Evolutionary conservation across 2,797 vertebrate species (phyloP), one percentile per base, ranked within the genome.

Genomic region (Paedocypris micromegethes): DNA sequence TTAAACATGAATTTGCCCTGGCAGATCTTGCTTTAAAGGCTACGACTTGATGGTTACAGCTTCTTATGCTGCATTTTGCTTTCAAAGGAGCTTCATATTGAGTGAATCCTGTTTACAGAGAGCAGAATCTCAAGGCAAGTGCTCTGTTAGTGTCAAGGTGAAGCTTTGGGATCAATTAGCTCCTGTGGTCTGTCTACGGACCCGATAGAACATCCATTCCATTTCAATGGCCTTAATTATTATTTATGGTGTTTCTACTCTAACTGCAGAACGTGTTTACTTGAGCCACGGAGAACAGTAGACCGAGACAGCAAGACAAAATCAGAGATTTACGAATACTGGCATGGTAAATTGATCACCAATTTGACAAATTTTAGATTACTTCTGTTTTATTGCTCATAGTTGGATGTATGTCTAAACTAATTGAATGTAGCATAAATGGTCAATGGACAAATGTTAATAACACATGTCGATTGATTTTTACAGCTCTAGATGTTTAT

Each of bases 151-250:
- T 37, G 6, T 71, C 52, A 69, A 70, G 48, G 52, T 63, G 75
- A 81, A 79, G 75, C 78, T 66, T 7, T 4, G 76, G 80, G 79
- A 83, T 83, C 81, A 80, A 80, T 85, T 83, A 85, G 65, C 7
- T 9, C 9, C 47, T 58, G 58, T 41, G 9, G 45, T 69, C 4
- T 6, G 39, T 42, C 72, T 72, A 49, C 53, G 73, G 45, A 70
- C 66, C 78, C 57, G 71, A 77, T 67, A 56, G 59, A 69, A 74
- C 46, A 8, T 40, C 62, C 49, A 60, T 78, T 73, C 64, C 40
- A 70, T 81, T 77, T 70, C 73, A 76, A 77, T 73, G 75, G 47
- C 57, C 54, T 58, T 64, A 54, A 74, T 80, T 78, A 75, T 83
- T 83, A 81, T 79, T 81, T 48, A 54, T 74, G 76, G 83, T 81